Evolutionary conservation across 2,888 invertebrate genomes (phyloP), one percentile per base, ranked within the genome.

Genomic region (Noctua comes): DNA sequence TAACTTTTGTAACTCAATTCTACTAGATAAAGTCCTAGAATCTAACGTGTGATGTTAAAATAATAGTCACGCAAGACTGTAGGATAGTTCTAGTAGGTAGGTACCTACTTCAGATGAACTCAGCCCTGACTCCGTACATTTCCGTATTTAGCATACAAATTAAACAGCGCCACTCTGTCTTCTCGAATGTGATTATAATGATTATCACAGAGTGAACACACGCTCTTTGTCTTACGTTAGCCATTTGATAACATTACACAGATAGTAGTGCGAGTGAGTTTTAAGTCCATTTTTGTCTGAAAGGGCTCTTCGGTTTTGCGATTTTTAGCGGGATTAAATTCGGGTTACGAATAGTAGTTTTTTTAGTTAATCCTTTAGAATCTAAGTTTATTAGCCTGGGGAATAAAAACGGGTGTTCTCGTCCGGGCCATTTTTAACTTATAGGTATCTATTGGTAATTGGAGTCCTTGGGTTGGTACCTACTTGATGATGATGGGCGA

Each of bases 81-180:
- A 65, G 36, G 46, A 16, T 66, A 40, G 40, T 40, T 16, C 54
- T 68, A 36, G 65, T 16, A 40, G 16, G 5, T 75, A n/a, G n/a
- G n/a, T n/a, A n/a, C n/a, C n/a, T n/a, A 72, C 66, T 46, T 46
- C n/a, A 54, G 21, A 48, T 24, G 65, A 66, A 54, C 69, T 79
- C 65, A 62, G 24, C 51, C 69, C 64, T 46, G 21, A 40, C 62
- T 64, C 31, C 43, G 59, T 72, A 70, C 73, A 64, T 81, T 78
- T 77, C 73, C 68, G 77, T 84, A 82, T 79, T 86, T 84, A 84
- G 82, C 79, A 73, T 79, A 74, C 77, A 84, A 86, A 86, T 86
- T 86, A 79, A 84, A 82, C 77, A 76, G 31, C 46, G 70, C 74
- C 21, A 72, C 80, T 85, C 84, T 88, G 86, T 88, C 86, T 85